These are phyloP conservation scores for Tiphia femorata DNA, from an alignment of 2,888 invertebrate genomes.

Conservation along the genomic window DNA sequence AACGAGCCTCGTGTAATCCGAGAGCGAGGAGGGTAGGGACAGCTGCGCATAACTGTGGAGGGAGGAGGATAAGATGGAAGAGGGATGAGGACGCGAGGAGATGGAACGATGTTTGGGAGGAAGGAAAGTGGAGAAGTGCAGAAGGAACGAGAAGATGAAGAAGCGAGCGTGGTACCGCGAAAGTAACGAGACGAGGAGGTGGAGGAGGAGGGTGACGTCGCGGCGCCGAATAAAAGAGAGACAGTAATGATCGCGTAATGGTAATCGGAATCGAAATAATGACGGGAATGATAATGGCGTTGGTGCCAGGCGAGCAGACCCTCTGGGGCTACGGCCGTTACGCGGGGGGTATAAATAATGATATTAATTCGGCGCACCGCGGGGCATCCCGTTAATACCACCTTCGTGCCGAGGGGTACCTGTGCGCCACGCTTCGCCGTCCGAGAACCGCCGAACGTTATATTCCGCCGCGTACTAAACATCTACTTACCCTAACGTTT, in stretches of 20 bases:
- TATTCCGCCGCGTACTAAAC: slow-evolving; percentile 19
- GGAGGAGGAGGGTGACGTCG: not conserved
- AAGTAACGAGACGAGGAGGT: slow-evolving; percentile 23
- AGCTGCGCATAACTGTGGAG: not conserved
- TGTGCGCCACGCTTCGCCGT: not conserved
- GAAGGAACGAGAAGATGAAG: not conserved
- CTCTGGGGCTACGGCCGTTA: slow-evolving; percentile 15
- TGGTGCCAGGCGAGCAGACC: slow-evolving; percentile 2
- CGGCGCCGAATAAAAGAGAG: slow-evolving; percentile 15
- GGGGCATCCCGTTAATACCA: slow-evolving; percentile 40
- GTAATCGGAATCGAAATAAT: slow-evolving; percentile 46
- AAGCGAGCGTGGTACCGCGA: slow-evolving; percentile 3
- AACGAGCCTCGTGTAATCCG: slow-evolving; percentile 20
- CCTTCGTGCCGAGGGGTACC: slow-evolving; percentile 19
- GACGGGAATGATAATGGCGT: slow-evolving; percentile 41
- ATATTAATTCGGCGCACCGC: slow-evolving; percentile 47
- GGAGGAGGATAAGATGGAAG: not conserved
- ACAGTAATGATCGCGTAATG: slow-evolving; percentile 38
- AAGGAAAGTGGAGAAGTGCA: no score
- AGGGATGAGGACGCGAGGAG: not conserved
- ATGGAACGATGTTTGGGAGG: not conserved
- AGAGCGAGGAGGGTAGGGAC: slow-evolving; percentile 2
- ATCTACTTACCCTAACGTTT: slow-evolving; percentile 13
- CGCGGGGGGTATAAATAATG: slow-evolving; percentile 43
- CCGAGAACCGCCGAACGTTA: slow-evolving; percentile 5